These are phyloP conservation scores for Camponotus fellah DNA, from an alignment of 2,888 invertebrate genomes.

Conservation along the genomic window DNA sequence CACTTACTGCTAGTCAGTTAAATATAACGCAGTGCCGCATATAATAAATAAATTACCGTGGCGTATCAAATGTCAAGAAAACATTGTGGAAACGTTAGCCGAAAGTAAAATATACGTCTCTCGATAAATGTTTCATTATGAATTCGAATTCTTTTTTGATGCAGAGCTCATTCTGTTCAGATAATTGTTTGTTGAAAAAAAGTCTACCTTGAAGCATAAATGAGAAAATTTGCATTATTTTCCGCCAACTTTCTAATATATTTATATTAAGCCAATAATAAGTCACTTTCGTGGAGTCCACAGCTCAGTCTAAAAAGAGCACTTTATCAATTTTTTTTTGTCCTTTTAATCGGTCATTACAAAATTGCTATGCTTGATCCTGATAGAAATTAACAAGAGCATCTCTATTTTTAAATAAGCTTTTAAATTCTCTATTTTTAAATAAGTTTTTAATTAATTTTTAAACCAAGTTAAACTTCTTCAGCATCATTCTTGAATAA, in stretches of 20 bases:
- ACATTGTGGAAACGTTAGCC: slow-evolving; percentile 29
- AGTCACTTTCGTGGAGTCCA: slow-evolving; percentile 47
- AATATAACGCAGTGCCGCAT: slow-evolving; percentile 42
- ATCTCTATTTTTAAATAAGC: background rate
- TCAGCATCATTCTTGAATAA: background rate
- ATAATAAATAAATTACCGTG: slow-evolving; percentile 53
- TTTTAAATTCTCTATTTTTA: background rate
- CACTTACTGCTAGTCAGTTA: slow-evolving; percentile 51
- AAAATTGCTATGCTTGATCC: slow-evolving; percentile 25
- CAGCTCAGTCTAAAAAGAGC: slow-evolving; percentile 52
- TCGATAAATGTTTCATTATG: slow-evolving; percentile 41
- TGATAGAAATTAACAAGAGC: slow-evolving; percentile 24
- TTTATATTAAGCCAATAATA: slow-evolving; percentile 50
- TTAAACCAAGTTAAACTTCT: background rate
- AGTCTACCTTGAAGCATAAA: slow-evolving; percentile 37
- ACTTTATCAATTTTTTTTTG: slow-evolving; percentile 45
- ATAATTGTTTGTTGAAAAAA: slow-evolving; percentile 63
- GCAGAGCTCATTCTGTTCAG: slow-evolving; percentile 65
- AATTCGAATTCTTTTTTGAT: slow-evolving; percentile 52
- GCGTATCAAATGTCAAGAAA: slow-evolving; percentile 51
- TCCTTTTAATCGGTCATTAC: slow-evolving; percentile 33
- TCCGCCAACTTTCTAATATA: slow-evolving; percentile 20
- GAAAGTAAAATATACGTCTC: slow-evolving; percentile 50
- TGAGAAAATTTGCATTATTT: slow-evolving; percentile 40
- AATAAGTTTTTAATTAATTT: too few species aligned